phyloP scores from a whole-genome alignment of 2,888 invertebrate species.

The Hybos culiciformis region DNA sequence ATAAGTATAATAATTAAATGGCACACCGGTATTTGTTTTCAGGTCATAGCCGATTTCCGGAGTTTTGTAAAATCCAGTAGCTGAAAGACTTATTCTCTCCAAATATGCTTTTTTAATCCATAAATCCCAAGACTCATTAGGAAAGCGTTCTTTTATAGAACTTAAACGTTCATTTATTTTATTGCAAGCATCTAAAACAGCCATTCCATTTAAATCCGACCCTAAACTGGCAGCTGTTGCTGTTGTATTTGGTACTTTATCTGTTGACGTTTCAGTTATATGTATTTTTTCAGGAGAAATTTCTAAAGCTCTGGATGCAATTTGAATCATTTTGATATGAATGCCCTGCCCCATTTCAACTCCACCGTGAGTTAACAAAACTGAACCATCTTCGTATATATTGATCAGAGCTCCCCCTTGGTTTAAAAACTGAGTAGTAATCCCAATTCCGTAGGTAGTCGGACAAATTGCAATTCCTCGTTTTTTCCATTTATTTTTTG shows the following conservation, averaged over 20 bases:
- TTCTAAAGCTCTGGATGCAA: constrained; percentile 60
- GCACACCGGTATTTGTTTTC: constrained; percentile 51
- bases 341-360: constrained; percentile 96
- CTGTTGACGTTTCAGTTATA: constrained; percentile 70
- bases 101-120: constrained; percentile 69
- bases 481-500: constrained; percentile 70
- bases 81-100: constrained; percentile 62
- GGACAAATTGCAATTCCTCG: constrained; percentile 71
- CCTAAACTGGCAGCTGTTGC: constrained; percentile 80
- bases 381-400: constrained; percentile 79
- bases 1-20: constrained; percentile 74
- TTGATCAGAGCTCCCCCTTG: constrained; percentile 80
- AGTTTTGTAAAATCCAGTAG: constrained; percentile 70
- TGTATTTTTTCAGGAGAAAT: constrained; percentile 61
- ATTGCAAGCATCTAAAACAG: constrained; percentile 70
- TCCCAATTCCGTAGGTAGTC: constrained; percentile 74
- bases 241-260: constrained; percentile 83
- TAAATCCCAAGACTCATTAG: constrained; percentile 68
- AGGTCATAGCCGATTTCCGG: constrained; percentile 60
- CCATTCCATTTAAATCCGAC: constrained; percentile 87
- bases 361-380: constrained; percentile 80
- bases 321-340: constrained; percentile 91
- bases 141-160: constrained; percentile 60
- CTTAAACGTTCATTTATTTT: constrained; percentile 56
- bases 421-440: constrained; percentile 60